Percentiles rank a stretch among this genome's conserved stretches.
Conservation (phyloP, 2,888 invertebrate species). For the Protonemura montana region DNA sequence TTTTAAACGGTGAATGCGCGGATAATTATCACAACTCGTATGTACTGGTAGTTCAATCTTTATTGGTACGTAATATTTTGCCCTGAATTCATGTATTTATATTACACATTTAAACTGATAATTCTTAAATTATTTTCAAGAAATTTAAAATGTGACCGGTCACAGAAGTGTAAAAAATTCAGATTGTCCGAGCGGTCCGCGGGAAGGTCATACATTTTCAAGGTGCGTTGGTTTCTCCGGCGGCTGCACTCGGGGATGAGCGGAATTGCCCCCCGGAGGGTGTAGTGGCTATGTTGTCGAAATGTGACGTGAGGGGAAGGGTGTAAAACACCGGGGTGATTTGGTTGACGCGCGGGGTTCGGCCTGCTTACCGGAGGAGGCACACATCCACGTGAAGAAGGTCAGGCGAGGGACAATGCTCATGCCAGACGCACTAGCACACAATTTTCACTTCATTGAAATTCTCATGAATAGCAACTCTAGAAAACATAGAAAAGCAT, state of each 20-base stretch:
- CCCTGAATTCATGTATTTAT: too few species aligned
- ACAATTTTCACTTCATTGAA: too few species aligned
- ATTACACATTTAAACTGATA: too few species aligned
- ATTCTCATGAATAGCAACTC: too few species aligned
- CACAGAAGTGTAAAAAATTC: constrained; percentile 1
- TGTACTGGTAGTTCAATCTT: too few species aligned
- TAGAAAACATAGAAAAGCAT: too few species aligned
- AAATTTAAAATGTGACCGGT: background rate
- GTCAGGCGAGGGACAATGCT: too few species aligned
- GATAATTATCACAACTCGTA: too few species aligned
- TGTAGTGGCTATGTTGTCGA: background rate
- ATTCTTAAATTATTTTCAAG: background rate
- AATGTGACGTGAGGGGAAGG: constrained; percentile 37
- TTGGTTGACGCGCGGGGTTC: constrained; percentile 18
- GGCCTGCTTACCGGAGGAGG: background rate
- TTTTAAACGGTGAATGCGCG: too few species aligned
- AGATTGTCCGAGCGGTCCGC: background rate
- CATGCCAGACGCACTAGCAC: too few species aligned
- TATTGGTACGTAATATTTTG: too few species aligned
- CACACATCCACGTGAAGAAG: too few species aligned
- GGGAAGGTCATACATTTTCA: constrained; percentile 30
- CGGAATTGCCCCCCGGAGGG: constrained; percentile 41
- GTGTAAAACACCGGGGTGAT: constrained; percentile 40
- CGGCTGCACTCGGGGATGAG: constrained; percentile 35
- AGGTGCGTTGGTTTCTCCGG: background rate